Evolutionary conservation across 1,140 invertebrate genomes (phyloP).

Genomic region (Plutomurus gul): DNA sequence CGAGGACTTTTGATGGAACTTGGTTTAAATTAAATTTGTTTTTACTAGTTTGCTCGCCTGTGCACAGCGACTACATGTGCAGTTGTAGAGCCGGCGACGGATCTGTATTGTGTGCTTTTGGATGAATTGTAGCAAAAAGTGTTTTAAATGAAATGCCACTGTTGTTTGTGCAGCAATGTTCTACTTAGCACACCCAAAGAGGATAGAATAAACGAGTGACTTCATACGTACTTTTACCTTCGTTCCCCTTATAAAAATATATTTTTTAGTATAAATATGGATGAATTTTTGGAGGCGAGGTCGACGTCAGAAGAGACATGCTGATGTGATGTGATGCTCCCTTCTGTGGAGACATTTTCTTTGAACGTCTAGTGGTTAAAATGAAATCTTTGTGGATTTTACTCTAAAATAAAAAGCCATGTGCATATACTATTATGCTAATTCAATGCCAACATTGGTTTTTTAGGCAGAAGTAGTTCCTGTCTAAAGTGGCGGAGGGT

Average conservation of each 20-base stretch:
- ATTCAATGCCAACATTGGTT: too few relatives aligned
- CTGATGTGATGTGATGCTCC: slow-evolving; percentile 12
- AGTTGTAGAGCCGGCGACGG: neutral
- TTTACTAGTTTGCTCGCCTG: slow-evolving; percentile 14
- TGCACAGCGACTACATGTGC: neutral
- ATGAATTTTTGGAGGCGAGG: slow-evolving; percentile 15
- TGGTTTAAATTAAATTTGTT: slow-evolving; percentile 28
- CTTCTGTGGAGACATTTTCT: neutral
- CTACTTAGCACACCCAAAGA: neutral
- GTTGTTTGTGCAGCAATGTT: neutral
- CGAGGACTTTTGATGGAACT: slow-evolving; percentile 10
- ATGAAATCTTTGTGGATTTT: neutral
- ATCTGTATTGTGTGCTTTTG: neutral
- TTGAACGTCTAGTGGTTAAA: neutral
- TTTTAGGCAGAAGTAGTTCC: too few relatives aligned
- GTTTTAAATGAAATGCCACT: neutral
- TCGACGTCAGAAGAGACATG: slow-evolving; percentile 12
- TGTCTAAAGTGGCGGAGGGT: too few relatives aligned
- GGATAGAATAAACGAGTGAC: slow-evolving; percentile 8
- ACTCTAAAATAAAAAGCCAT: too few relatives aligned
- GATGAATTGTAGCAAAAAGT: neutral
- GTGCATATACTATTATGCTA: too few relatives aligned
- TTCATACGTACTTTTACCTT: neutral
- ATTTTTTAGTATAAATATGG: slow-evolving; percentile 12
- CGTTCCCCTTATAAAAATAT: neutral